A percentile compares a stretch with the other conserved stretches of the same genome.
phyloP scores from a whole-genome alignment of 1,140 invertebrate species.

The Theocolax elegans region DNA sequence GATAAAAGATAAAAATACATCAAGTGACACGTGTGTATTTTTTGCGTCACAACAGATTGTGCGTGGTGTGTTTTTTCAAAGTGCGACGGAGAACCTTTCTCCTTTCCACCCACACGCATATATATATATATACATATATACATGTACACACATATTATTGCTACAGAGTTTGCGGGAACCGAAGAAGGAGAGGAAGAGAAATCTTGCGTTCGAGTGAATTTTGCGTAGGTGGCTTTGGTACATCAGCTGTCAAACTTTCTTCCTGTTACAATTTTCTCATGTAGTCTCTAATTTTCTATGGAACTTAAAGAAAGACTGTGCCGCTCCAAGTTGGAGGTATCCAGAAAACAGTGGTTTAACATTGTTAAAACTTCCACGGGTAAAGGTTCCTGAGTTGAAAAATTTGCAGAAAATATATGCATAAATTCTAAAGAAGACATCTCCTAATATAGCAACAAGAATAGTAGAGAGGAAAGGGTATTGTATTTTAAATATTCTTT shows the following conservation, averaged over 20 bases:
- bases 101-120: conserved; percentile 26
- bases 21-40: background rate
- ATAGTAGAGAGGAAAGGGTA: background rate
- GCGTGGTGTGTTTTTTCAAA: conserved; percentile 17
- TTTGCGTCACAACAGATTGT: background rate
- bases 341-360: background rate
- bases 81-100: conserved; percentile 16
- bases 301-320: too few relatives aligned
- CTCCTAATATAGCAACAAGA: background rate
- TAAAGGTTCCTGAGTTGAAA: background rate
- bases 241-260: conserved; percentile 22
- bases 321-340: too few relatives aligned
- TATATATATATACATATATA: background rate
- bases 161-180: too few relatives aligned
- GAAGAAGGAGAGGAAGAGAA: background rate
- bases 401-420: conserved; percentile 18
- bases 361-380: background rate
- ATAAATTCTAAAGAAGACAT: conserved; percentile 1
- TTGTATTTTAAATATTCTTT: background rate
- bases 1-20: too few relatives aligned
- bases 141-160: background rate
- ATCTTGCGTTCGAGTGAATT: background rate
- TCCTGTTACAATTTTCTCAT: background rate
- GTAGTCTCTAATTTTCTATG: background rate
- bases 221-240: background rate